Percentiles rank a stretch among this genome's conserved stretches.
phyloP scores from a whole-genome alignment of 2,888 invertebrate genomes.

The Synergus umbraculus region DNA sequence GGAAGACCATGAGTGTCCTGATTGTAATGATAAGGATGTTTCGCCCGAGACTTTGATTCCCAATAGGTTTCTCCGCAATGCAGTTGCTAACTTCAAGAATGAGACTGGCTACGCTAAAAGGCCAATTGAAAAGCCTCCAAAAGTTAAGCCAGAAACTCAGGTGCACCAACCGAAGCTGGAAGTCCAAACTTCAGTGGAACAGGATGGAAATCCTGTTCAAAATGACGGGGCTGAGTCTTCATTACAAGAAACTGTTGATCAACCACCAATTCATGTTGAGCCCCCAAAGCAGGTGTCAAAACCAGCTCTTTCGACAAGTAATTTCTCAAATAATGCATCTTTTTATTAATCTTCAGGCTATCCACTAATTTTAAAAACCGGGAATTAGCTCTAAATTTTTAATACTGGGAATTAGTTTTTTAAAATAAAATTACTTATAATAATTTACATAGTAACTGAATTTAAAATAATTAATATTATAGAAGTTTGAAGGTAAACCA shows the following conservation, averaged over 20 bases:
- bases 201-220: conserved; percentile 50
- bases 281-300: conserved; percentile 11
- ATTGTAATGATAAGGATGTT: conserved; percentile 94
- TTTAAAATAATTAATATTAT: no score
- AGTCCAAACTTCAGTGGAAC: conserved; percentile 46
- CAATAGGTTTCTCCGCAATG: conserved; percentile 92
- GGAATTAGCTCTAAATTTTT: no score
- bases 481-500: no score
- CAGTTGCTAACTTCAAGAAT: conserved; percentile 93
- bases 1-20: conserved; percentile 96
- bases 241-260: conserved; percentile 57
- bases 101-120: conserved; percentile 91
- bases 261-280: conserved; percentile 42
- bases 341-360: neutral
- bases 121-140: conserved; percentile 67
- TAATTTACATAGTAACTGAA: no score
- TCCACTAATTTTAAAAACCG: no score
- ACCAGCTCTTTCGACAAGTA: conserved; percentile 34
- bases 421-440: no score
- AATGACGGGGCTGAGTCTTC: conserved; percentile 35
- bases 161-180: conserved; percentile 47
- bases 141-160: conserved; percentile 27
- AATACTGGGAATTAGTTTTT: no score
- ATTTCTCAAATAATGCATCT: neutral
- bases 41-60: conserved; percentile 96